Conservation (phyloP, 2,888 invertebrate genomes). For the Entomobrya multifasciata region DNA sequence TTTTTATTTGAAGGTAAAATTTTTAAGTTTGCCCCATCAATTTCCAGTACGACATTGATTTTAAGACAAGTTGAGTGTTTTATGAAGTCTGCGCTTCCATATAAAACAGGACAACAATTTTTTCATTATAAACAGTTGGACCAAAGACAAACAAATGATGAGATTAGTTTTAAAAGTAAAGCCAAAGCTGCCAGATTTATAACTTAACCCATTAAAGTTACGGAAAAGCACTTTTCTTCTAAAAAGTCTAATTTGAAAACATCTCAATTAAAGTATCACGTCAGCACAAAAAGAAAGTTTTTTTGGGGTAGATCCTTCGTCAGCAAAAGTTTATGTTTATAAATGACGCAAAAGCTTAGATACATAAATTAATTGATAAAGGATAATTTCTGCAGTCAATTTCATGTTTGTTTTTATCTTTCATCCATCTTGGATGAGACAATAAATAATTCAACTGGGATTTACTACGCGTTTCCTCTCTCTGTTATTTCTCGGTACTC, state of each 20-base stretch:
- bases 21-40: constrained; percentile 4
- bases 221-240: too few relatives aligned
- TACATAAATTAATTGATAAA: constrained; percentile 20
- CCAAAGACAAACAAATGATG: not conserved
- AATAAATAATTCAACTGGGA: constrained; percentile 17
- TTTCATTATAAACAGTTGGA: not conserved
- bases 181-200: too few relatives aligned
- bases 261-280: too few relatives aligned
- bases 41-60: not conserved
- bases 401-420: constrained; percentile 8
- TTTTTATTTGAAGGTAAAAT: constrained; percentile 12
- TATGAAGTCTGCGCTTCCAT: not conserved
- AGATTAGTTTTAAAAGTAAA: too few relatives aligned
- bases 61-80: not conserved
- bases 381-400: constrained; percentile 10
- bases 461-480: too few relatives aligned
- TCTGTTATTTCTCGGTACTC: not conserved
- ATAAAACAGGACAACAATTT: not conserved
- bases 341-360: constrained; percentile 11
- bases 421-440: not conserved
- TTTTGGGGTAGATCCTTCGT: too few relatives aligned
- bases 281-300: too few relatives aligned
- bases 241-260: too few relatives aligned
- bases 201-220: too few relatives aligned
- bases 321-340: constrained; percentile 7